These are phyloP conservation scores for Drosophila pseudotalamancana DNA, from an alignment of 2,888 invertebrate genomes.

Conservation along the genomic window DNA sequence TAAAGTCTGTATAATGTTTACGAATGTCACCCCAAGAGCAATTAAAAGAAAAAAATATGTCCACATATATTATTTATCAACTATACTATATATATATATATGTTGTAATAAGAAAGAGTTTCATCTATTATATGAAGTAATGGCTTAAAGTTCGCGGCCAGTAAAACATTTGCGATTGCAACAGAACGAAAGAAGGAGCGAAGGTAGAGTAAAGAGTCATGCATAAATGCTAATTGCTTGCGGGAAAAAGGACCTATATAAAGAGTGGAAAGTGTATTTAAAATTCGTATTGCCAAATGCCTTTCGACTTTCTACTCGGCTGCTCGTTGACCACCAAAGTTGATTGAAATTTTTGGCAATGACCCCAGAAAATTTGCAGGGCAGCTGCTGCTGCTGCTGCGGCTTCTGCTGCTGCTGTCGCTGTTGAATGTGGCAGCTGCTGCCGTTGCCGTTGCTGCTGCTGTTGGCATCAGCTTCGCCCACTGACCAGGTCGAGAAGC, in stretches of 20 bases:
- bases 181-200: not conserved
- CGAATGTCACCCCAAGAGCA: too few relatives aligned
- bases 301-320: not conserved
- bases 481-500: slow-evolving; percentile 56
- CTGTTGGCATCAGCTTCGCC: slow-evolving; percentile 63
- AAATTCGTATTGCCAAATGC: not conserved
- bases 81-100: too few relatives aligned
- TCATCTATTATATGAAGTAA: too few relatives aligned
- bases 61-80: too few relatives aligned
- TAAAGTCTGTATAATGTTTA: too few relatives aligned
- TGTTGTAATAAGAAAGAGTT: too few relatives aligned
- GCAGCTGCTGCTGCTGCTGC: slow-evolving; percentile 61
- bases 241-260: not conserved
- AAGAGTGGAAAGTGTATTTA: not conserved
- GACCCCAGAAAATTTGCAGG: slow-evolving; percentile 54
- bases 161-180: not conserved
- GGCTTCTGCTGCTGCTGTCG: slow-evolving; percentile 48
- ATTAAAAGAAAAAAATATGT: not conserved
- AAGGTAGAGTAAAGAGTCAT: not conserved
- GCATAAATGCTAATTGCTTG: not conserved
- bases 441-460: slow-evolving; percentile 39
- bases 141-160: not conserved
- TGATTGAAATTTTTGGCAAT: slow-evolving; percentile 68
- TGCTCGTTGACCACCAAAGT: slow-evolving; percentile 66
- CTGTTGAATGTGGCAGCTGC: slow-evolving; percentile 59